Evolutionary conservation across 37 sponge, comb jelly and placozoan genomes (phyloP).

Genomic region (Spongilla lacustris): DNA sequence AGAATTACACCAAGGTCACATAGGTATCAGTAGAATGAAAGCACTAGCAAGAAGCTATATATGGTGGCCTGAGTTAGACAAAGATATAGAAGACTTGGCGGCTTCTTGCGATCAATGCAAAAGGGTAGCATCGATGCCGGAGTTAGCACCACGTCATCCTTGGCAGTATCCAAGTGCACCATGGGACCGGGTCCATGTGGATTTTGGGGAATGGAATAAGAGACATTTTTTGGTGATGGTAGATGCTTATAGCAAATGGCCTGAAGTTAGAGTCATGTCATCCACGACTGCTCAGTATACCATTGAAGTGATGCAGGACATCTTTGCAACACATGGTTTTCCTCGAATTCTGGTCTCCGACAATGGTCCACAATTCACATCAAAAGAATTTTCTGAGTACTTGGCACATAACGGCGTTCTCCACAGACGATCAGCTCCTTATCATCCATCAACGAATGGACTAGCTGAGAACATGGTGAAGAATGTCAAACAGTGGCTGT

Average conservation of each 20-base stretch:
- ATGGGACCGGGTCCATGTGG: slow-evolving; percentile 18
- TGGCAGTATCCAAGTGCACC: slow-evolving; percentile 23
- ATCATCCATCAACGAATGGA: too few species aligned
- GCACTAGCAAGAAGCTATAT: slow-evolving; percentile 29
- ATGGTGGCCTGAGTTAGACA: slow-evolving; percentile 26
- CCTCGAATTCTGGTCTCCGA: slow-evolving; percentile 14
- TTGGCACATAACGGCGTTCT: too few species aligned
- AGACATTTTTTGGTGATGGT: not conserved
- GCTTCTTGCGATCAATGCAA: slow-evolving; percentile 2
- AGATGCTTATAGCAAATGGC: slow-evolving; percentile 38
- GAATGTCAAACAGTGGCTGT: too few species aligned
- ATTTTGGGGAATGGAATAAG: slow-evolving; percentile 17
- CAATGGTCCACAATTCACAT: slow-evolving; percentile 31
- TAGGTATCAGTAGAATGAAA: slow-evolving; percentile 21
- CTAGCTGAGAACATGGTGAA: too few species aligned
- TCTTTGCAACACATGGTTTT: slow-evolving; percentile 16
- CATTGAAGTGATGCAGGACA: not conserved
- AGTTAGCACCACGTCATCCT: slow-evolving; percentile 7
- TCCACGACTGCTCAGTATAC: slow-evolving; percentile 8
- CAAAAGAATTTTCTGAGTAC: too few species aligned
- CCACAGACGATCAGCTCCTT: too few species aligned
- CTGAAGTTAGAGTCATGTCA: slow-evolving; percentile 26
- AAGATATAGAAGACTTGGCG: slow-evolving; percentile 16
- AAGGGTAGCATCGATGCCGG: not conserved
- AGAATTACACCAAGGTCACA: slow-evolving; percentile 20